A percentile compares a stretch with the other conserved stretches of the same genome.
Conservation (phyloP, 2,888 invertebrate genomes). For the Heliconius sara region DNA sequence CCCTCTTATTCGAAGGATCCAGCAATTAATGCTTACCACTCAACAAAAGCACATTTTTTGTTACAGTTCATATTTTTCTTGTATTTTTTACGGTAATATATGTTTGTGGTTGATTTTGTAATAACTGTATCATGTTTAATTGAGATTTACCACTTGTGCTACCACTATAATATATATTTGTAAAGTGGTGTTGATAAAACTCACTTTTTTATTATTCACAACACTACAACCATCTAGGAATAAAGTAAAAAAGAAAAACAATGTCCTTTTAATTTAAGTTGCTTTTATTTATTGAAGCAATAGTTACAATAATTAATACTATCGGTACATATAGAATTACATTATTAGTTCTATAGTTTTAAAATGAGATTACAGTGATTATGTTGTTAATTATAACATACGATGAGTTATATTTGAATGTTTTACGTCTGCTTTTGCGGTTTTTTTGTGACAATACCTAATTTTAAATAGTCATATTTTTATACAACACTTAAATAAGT, state of each 20-base stretch:
- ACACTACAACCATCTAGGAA: background rate
- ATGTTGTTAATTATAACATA: constrained; percentile 50
- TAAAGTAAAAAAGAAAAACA: constrained; percentile 25
- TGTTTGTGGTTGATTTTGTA: too few species aligned
- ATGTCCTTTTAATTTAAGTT: constrained; percentile 58
- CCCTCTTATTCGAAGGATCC: too few species aligned
- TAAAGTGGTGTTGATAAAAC: too few species aligned
- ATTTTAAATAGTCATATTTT: constrained; percentile 1
- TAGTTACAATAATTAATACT: constrained; percentile 65
- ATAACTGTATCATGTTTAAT: too few species aligned
- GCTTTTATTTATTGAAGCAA: constrained; percentile 75
- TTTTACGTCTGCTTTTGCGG: constrained; percentile 19
- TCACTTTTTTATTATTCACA: too few species aligned
- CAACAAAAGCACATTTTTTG: too few species aligned
- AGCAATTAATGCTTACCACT: too few species aligned
- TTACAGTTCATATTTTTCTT: too few species aligned
- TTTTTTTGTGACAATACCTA: background rate
- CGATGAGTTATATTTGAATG: constrained; percentile 39
- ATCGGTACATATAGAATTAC: constrained; percentile 58
- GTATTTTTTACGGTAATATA: too few species aligned
- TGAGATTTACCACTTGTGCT: too few species aligned
- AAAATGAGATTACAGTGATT: constrained; percentile 57
- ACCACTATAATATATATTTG: too few species aligned
- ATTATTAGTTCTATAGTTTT: constrained; percentile 48
- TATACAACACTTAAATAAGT: constrained; percentile 22